These are phyloP conservation scores for Melanerpes formicivorus DNA, from an alignment of 2,113 vertebrate genomes.

Conservation along the genomic window DNA sequence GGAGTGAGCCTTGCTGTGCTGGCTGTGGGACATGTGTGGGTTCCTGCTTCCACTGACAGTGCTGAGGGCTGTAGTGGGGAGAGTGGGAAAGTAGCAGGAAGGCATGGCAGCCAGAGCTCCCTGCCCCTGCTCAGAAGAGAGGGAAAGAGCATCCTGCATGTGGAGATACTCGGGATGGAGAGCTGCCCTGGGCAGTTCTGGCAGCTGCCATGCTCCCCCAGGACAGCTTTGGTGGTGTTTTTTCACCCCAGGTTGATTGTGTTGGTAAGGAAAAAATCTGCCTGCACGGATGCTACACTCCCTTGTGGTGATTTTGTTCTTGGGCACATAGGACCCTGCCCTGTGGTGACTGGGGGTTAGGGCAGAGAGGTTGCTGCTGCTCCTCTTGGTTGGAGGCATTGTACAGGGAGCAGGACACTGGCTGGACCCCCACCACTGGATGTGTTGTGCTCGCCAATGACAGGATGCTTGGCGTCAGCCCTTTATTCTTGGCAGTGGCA, in stretches of 20 bases:
- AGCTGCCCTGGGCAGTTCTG: background rate
- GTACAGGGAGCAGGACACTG: background rate
- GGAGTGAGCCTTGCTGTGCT: rapidly evolving
- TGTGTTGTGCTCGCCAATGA: background rate
- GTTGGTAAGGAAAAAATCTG: background rate
- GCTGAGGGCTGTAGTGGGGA: background rate
- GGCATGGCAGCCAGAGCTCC: background rate
- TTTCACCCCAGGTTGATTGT: background rate
- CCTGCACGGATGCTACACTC: background rate
- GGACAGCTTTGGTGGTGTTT: background rate
- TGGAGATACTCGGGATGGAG: background rate
- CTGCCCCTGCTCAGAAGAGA: background rate
- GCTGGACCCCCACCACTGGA: background rate
- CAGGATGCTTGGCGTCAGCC: background rate
- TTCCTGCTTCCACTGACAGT: background rate
- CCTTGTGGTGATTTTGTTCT: background rate
- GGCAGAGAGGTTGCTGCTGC: background rate
- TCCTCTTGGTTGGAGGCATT: background rate
- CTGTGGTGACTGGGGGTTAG: background rate
- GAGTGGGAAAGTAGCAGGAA: rapidly evolving
- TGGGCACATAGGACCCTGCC: background rate
- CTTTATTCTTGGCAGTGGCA: background rate
- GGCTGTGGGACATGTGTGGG: background rate
- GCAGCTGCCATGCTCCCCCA: background rate
- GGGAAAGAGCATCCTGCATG: background rate